Percentiles rank a stretch among this genome's conserved stretches.
Evolutionary conservation across 2,888 invertebrate species (phyloP).

Genomic region (Synergus umbraculus): DNA sequence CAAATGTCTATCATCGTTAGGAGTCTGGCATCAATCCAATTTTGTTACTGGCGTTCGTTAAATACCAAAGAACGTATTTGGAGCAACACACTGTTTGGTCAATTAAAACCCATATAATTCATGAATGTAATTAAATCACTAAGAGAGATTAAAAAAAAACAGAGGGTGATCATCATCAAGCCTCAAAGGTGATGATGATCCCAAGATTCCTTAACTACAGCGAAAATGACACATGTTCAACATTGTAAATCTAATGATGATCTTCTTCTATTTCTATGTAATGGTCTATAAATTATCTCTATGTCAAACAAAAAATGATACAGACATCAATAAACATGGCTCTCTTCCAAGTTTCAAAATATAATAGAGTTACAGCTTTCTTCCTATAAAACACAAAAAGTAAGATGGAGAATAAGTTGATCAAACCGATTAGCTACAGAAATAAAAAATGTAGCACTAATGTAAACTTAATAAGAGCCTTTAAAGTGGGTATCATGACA

Average conservation of each 20-base stretch:
- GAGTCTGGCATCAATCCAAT: conserved; percentile 63
- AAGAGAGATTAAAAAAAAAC: not conserved
- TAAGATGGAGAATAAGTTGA: not conserved
- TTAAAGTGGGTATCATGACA: not conserved
- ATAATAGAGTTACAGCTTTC: not conserved
- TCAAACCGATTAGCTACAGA: not conserved
- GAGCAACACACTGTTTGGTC: not conserved
- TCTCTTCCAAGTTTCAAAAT: not conserved
- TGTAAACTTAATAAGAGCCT: not conserved
- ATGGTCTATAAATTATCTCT: not conserved
- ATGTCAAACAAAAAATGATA: conserved; percentile 11
- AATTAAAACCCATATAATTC: not conserved
- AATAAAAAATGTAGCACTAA: not conserved
- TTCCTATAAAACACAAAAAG: not conserved
- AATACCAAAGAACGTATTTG: conserved; percentile 39
- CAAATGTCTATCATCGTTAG: conserved; percentile 65
- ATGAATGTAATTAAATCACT: not conserved
- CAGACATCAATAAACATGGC: not conserved
- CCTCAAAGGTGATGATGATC: no score
- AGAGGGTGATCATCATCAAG: no score
- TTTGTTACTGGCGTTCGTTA: conserved; percentile 54
- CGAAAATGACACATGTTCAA: not conserved
- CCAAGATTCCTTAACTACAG: not conserved
- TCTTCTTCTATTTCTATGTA: conserved; percentile 2
- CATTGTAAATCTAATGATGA: not conserved